Percentiles rank a stretch among this genome's conserved stretches.
Evolutionary conservation across 2,888 invertebrate species (phyloP).

Genomic region (Pandemis cinnamomeana): DNA sequence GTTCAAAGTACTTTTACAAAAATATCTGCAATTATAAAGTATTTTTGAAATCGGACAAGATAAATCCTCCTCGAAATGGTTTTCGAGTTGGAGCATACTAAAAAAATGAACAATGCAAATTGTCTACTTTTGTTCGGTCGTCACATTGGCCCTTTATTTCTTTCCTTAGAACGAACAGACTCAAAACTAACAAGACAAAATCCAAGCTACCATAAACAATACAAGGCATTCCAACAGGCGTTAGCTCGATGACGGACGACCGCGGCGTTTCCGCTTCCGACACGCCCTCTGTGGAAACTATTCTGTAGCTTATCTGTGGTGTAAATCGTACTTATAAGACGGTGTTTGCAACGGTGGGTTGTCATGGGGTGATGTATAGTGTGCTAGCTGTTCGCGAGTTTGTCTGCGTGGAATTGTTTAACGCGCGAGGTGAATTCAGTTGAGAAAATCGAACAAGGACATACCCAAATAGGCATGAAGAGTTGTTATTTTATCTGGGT

Average conservation of each 20-base stretch:
- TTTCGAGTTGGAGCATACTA: too few species aligned
- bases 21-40: too few species aligned
- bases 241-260: conserved; percentile 31
- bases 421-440: neutral
- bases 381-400: neutral
- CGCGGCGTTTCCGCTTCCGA: conserved; percentile 33
- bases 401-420: neutral
- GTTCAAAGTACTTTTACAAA: too few species aligned
- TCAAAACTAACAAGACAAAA: neutral
- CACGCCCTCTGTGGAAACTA: conserved; percentile 26
- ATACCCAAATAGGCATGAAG: too few species aligned
- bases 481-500: too few species aligned
- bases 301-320: conserved; percentile 30
- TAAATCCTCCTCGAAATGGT: too few species aligned
- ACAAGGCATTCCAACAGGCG: conserved; percentile 27
- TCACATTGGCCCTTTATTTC: neutral
- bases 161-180: neutral
- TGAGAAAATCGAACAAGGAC: neutral
- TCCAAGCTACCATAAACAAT: conserved; percentile 36
- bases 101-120: too few species aligned
- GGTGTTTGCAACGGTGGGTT: neutral
- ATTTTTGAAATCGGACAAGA: too few species aligned
- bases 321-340: conserved; percentile 27
- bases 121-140: neutral
- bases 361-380: neutral